Conservation (phyloP, 2,888 invertebrate species). For the Ceratothoa steindachneri region DNA sequence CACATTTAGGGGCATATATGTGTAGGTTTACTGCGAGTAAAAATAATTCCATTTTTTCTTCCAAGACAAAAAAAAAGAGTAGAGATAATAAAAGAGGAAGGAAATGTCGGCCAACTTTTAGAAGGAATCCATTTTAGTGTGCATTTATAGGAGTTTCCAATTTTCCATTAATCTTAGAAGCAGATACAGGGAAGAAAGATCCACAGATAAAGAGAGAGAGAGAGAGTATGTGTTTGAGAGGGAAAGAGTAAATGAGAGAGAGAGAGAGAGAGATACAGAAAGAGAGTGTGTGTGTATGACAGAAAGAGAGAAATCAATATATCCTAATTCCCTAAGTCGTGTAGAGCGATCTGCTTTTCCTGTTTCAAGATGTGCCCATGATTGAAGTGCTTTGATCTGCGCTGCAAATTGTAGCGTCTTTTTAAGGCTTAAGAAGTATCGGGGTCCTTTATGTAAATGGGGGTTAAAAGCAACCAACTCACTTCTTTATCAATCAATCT, state of each 20-base stretch:
- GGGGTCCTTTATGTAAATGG: not conserved
- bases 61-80: no score
- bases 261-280: not conserved
- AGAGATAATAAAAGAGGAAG: no score
- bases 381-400: not conserved
- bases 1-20: no score
- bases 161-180: not conserved
- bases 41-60: no score
- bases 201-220: constrained; percentile 16
- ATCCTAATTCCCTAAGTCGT: not conserved
- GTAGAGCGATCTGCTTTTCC: not conserved
- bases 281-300: not conserved
- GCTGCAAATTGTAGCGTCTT: not conserved
- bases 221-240: not conserved
- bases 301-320: not conserved
- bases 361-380: not conserved
- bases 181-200: not conserved
- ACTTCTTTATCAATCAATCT: not conserved
- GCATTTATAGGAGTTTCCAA: not conserved
- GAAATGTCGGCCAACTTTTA: not conserved
- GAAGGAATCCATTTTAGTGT: not conserved
- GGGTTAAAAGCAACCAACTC: not conserved
- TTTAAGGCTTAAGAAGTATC: not conserved
- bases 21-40: no score
- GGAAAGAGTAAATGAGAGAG: not conserved